A percentile compares a stretch with the other conserved stretches of the same genome.
phyloP scores from a whole-genome alignment of 2,797 vertebrate species.

The Takifugu rubripes region DNA sequence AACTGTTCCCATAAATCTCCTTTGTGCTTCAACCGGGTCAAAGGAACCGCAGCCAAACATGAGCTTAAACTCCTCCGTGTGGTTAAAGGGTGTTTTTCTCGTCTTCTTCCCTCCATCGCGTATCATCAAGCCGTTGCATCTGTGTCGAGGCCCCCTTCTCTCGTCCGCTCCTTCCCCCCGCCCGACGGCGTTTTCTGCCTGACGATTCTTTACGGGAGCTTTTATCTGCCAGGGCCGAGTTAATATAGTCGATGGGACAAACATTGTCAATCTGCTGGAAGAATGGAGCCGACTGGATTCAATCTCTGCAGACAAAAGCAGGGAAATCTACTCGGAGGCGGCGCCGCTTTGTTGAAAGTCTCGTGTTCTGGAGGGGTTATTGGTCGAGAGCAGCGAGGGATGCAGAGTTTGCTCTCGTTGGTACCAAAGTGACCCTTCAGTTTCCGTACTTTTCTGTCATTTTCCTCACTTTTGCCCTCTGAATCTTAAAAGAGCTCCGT shows the following conservation, averaged over 20 bases:
- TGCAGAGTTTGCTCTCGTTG: constrained; percentile 71
- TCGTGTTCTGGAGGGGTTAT: constrained; percentile 70
- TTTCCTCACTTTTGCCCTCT: constrained; percentile 21
- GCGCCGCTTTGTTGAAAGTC: constrained; percentile 61
- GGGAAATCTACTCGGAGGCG: constrained; percentile 53
- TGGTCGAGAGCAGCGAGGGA: constrained; percentile 63
- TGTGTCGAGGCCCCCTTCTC: constrained; percentile 72
- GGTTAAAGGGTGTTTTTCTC: constrained; percentile 70
- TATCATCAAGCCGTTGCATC: constrained; percentile 69
- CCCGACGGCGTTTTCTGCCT: constrained; percentile 52
- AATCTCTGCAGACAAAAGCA: constrained; percentile 72
- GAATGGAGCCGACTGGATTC: constrained; percentile 78
- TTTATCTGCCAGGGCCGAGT: constrained; percentile 74
- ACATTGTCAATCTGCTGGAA: constrained; percentile 77
- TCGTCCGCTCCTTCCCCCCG: constrained; percentile 30
- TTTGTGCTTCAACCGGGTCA: constrained; percentile 38
- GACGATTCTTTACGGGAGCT: constrained; percentile 78
- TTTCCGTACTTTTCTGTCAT: constrained; percentile 20
- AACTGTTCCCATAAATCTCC: constrained; percentile 34
- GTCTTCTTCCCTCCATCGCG: constrained; percentile 45
- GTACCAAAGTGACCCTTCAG: constrained; percentile 46
- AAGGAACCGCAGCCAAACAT: constrained; percentile 51
- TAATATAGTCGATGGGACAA: constrained; percentile 77
- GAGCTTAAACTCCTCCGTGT: constrained; percentile 39
- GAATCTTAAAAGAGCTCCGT: constrained; percentile 7